A percentile compares a stretch with the other conserved stretches of the same genome.
phyloP scores from a whole-genome alignment of 2,888 invertebrate species.

The Trisateles emortualis region DNA sequence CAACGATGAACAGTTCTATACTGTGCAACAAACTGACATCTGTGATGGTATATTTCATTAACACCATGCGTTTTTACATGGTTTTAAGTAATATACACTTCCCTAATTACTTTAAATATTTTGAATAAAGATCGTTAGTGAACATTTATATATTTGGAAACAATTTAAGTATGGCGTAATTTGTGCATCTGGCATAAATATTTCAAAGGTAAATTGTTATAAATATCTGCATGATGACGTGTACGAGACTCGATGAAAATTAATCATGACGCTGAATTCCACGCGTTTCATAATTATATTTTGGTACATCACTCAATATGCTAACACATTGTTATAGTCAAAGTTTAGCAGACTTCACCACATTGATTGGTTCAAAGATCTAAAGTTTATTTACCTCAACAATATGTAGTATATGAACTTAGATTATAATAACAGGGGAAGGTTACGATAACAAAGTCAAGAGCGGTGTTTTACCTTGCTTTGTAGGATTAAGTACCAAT shows the following conservation, averaged over 20 bases:
- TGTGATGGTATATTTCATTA: no score
- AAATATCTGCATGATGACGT: not conserved
- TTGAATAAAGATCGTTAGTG: no score
- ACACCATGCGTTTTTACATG: no score
- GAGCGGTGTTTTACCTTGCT: constrained; percentile 43
- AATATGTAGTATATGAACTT: constrained; percentile 46
- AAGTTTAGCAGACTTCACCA: constrained; percentile 36
- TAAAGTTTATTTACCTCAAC: constrained; percentile 39
- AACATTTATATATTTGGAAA: constrained; percentile 6
- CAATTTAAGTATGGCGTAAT: constrained; percentile 9
- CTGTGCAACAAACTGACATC: no score
- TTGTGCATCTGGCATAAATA: constrained; percentile 7
- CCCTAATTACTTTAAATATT: no score
- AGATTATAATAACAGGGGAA: constrained; percentile 43
- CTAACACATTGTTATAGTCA: constrained; percentile 34
- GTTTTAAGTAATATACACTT: no score
- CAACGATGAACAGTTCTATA: no score
- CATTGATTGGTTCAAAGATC: constrained; percentile 33
- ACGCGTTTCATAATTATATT: constrained; percentile 28
- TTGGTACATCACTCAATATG: constrained; percentile 25
- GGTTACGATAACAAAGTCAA: constrained; percentile 56
- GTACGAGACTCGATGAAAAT: constrained; percentile 13
- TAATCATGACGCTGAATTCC: constrained; percentile 15
- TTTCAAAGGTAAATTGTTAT: constrained; percentile 5
- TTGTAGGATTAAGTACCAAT: constrained; percentile 32